These are phyloP conservation scores for Sarcophaga variegata DNA, from an alignment of 2,888 invertebrate species.

Conservation along the genomic window DNA sequence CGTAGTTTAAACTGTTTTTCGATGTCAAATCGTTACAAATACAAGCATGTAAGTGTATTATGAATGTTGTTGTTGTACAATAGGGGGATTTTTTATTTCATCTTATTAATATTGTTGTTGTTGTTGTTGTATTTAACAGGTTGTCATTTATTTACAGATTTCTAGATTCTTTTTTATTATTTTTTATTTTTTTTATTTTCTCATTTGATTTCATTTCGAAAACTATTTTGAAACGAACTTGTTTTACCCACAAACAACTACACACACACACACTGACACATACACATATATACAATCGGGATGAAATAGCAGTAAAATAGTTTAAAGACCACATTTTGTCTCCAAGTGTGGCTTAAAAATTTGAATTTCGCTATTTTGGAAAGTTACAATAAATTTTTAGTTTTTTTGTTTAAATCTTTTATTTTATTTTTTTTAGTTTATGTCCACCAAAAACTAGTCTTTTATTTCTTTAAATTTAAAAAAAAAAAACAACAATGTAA, in stretches of 20 bases:
- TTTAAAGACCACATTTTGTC: slow-evolving; percentile 62
- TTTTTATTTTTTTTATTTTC: neutral
- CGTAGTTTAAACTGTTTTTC: slow-evolving; percentile 15
- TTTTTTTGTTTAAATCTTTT: slow-evolving; percentile 24
- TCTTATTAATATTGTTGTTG: neutral
- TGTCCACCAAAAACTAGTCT: slow-evolving; percentile 42
- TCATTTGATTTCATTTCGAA: slow-evolving; percentile 5
- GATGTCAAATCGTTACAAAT: slow-evolving; percentile 19
- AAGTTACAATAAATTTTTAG: slow-evolving; percentile 53
- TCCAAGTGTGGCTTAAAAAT: slow-evolving; percentile 57
- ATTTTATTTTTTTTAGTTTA: neutral
- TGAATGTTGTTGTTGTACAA: too few relatives aligned
- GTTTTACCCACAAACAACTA: slow-evolving; percentile 64
- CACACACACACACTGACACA: slow-evolving; percentile 22
- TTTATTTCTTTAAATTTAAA: neutral
- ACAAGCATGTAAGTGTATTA: neutral
- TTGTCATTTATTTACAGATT: slow-evolving; percentile 56
- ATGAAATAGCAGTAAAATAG: slow-evolving; percentile 52
- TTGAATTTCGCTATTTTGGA: slow-evolving; percentile 68
- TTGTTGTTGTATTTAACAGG: slow-evolving; percentile 50
- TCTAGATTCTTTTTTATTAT: slow-evolving; percentile 35
- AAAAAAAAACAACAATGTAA: slow-evolving; percentile 28
- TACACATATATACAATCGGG: neutral
- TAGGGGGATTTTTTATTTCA: neutral
- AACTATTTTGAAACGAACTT: slow-evolving; percentile 63